phyloP scores from a whole-genome alignment of 2,888 invertebrate genomes.

The Podotricha telesiphe region DNA sequence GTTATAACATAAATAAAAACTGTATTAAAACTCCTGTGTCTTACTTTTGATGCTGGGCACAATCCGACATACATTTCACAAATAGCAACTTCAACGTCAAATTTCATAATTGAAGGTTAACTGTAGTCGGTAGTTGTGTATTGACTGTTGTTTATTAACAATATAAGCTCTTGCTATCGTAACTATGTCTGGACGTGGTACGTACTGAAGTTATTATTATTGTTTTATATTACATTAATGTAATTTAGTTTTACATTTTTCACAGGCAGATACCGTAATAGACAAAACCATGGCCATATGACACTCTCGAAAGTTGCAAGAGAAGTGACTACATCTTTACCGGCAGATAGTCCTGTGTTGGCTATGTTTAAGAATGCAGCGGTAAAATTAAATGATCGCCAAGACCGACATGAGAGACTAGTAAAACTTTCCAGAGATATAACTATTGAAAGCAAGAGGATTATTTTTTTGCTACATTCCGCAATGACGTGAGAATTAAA shows the following conservation, averaged over 20 bases:
- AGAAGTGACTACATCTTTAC: slow-evolving; percentile 59
- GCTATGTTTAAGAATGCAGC: slow-evolving; percentile 86
- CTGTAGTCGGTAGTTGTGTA: not conserved
- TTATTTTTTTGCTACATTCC: slow-evolving; percentile 93
- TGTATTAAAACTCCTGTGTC: too few relatives aligned
- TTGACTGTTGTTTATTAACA: too few relatives aligned
- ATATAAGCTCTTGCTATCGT: not conserved
- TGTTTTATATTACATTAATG: not conserved
- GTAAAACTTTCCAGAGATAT: slow-evolving; percentile 92
- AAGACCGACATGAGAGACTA: slow-evolving; percentile 92
- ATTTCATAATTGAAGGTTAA: not conserved
- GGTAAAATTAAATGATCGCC: slow-evolving; percentile 87
- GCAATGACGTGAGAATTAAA: slow-evolving; percentile 76
- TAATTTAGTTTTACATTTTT: not conserved
- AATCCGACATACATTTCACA: too few relatives aligned
- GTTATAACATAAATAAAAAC: too few relatives aligned
- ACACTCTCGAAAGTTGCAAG: slow-evolving; percentile 62
- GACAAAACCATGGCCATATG: slow-evolving; percentile 57
- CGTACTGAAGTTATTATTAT: not conserved
- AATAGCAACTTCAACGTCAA: slow-evolving; percentile 7
- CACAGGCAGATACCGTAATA: slow-evolving; percentile 56
- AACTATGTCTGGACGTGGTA: slow-evolving; percentile 63
- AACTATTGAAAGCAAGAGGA: slow-evolving; percentile 94
- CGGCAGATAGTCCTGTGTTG: slow-evolving; percentile 79
- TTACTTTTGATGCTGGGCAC: too few relatives aligned